Conservation (phyloP, 2,113 vertebrate genomes). For the Saccopteryx leptura region DNA sequence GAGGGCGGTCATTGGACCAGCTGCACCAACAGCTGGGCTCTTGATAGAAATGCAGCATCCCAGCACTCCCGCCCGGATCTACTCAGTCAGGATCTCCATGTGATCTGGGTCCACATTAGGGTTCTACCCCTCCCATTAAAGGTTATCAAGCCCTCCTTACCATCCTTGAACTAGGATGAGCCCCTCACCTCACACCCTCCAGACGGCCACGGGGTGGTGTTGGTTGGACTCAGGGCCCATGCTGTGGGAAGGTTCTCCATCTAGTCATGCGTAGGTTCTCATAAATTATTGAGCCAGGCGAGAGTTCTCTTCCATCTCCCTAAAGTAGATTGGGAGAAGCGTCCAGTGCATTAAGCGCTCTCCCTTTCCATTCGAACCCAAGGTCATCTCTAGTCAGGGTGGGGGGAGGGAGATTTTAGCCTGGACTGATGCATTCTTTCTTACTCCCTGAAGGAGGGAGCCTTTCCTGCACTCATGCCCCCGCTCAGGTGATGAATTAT, state of each 20-base stretch:
- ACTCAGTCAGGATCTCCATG: neutral
- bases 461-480: neutral
- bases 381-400: conserved; percentile 40
- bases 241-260: neutral
- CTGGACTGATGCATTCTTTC: neutral
- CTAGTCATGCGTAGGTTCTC: neutral
- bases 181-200: neutral
- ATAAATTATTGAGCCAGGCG: conserved; percentile 67
- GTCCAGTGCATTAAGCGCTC: conserved; percentile 65
- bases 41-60: neutral
- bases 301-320: conserved; percentile 12
- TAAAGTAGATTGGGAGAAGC: conserved; percentile 33
- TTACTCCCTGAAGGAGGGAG: neutral
- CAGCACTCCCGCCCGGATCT: neutral
- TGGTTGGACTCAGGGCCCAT: neutral
- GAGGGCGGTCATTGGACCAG: neutral
- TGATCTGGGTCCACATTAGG: neutral
- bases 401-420: conserved; percentile 14
- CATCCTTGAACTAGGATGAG: neutral
- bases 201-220: neutral
- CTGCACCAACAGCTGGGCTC: neutral
- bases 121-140: neutral
- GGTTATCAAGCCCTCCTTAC: neutral
- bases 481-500: conserved; percentile 62
- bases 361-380: neutral